phyloP scores from a whole-genome alignment of 2,113 vertebrate genomes.

The Chauna torquata region DNA sequence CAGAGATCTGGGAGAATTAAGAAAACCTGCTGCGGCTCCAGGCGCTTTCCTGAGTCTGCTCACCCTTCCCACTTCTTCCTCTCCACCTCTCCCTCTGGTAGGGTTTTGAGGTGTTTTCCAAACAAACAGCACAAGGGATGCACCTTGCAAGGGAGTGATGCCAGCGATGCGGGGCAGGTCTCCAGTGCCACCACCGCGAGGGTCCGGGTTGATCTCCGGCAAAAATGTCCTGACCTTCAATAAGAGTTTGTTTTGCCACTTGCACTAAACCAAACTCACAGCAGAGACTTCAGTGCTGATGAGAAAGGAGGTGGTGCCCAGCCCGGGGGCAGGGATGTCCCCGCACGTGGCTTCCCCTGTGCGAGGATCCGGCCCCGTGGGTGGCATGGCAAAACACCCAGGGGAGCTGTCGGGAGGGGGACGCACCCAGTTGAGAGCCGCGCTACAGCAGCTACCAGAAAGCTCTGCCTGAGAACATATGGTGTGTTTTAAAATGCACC shows the following conservation, averaged over 20 bases:
- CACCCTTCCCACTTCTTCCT: neutral
- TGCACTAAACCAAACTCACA: neutral
- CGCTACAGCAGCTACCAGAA: neutral
- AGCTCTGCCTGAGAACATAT: slow-evolving; percentile 25
- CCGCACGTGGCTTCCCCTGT: rapidly evolving
- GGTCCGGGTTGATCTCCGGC: neutral
- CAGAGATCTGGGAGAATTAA: neutral
- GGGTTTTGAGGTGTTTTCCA: neutral
- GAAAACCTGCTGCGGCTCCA: neutral
- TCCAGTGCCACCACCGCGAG: neutral
- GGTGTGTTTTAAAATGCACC: slow-evolving; percentile 43
- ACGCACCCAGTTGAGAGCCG: neutral
- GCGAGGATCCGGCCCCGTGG: neutral
- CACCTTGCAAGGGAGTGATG: rapidly evolving
- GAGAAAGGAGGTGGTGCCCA: rapidly evolving
- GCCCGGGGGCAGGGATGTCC: rapidly evolving
- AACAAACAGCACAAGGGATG: neutral
- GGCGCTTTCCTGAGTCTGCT: neutral
- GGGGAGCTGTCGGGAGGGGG: neutral
- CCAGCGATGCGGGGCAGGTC: neutral
- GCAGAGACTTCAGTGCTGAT: neutral
- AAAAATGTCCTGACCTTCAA: neutral
- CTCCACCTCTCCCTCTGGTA: neutral
- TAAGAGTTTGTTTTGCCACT: neutral
- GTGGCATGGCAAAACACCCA: neutral